phyloP scores from a whole-genome alignment of 1,140 invertebrate genomes.

The Melipona quadrifasciata region DNA sequence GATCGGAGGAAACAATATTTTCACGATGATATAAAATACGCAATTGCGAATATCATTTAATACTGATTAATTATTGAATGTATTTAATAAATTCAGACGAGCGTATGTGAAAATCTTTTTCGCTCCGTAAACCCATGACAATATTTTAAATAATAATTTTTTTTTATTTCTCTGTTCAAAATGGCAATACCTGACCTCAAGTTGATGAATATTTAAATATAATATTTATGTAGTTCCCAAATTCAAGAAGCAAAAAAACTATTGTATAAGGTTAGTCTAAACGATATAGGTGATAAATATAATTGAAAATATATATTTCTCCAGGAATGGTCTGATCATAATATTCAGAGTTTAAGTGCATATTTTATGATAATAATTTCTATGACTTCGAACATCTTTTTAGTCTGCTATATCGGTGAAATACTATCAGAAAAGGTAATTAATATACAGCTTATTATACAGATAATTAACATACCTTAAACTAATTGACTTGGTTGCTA shows the following conservation, averaged over 20 bases:
- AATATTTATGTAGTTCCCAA: neutral
- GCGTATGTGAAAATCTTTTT: neutral
- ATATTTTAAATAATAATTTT: neutral
- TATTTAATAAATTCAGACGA: neutral
- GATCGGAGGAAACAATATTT: neutral
- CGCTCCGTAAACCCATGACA: neutral
- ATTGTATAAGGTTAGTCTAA: neutral
- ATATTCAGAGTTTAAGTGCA: slow-evolving; percentile 30
- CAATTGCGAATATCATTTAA: neutral
- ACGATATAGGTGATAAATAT: neutral
- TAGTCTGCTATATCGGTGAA: slow-evolving; percentile 67
- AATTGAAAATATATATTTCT: slow-evolving; percentile 8
- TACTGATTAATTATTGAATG: neutral
- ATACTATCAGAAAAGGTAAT: slow-evolving; percentile 58
- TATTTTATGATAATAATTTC: slow-evolving; percentile 47
- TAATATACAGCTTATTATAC: neutral
- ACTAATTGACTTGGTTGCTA: neutral
- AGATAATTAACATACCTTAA: neutral
- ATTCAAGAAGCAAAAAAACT: neutral
- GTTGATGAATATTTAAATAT: neutral
- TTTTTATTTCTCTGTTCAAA: neutral
- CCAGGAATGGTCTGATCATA: slow-evolving; percentile 62
- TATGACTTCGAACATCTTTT: slow-evolving; percentile 65
- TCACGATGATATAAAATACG: neutral
- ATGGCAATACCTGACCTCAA: neutral